Evolutionary conservation across 2,797 vertebrate species (phyloP).

Genomic region (Onychomys arenicola): DNA sequence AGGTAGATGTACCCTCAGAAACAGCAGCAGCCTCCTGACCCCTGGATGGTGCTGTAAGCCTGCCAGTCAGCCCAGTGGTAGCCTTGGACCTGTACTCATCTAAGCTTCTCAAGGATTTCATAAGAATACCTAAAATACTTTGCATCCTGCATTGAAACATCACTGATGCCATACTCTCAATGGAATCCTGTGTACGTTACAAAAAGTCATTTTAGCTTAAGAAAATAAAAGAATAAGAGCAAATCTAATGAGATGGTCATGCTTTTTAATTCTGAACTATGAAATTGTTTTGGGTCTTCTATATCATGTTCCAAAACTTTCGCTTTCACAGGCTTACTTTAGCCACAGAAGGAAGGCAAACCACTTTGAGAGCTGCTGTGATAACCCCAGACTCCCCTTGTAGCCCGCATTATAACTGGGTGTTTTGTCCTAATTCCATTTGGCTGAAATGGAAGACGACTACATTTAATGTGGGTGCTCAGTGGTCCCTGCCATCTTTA

Average conservation of each 20-base stretch:
- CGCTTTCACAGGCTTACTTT: slow-evolving; percentile 42
- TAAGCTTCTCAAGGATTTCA: not conserved
- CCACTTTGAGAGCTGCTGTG: slow-evolving; percentile 15
- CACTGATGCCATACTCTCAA: not conserved
- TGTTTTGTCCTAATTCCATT: slow-evolving; percentile 67
- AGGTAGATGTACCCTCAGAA: not conserved
- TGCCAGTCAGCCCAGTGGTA: not conserved
- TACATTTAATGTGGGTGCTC: slow-evolving; percentile 30
- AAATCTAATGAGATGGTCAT: not conserved
- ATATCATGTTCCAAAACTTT: not conserved
- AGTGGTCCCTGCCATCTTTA: slow-evolving; percentile 29
- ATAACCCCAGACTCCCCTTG: slow-evolving; percentile 7
- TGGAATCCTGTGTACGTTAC: not conserved
- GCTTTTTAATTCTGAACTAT: slow-evolving; percentile 1
- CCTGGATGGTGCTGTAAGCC: not conserved
- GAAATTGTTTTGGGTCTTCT: slow-evolving; percentile 49
- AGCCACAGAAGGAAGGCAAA: slow-evolving; percentile 44
- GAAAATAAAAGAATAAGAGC: not conserved
- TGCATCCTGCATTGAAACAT: not conserved
- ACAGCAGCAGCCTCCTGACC: not conserved
- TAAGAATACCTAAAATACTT: not conserved
- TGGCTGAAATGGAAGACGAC: slow-evolving; percentile 60
- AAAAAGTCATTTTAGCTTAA: slow-evolving; percentile 7
- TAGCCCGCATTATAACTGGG: not conserved
- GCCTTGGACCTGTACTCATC: not conserved